These are phyloP conservation scores for Trachelus iudaicus DNA, from an alignment of 2,888 invertebrate species.

Conservation along the genomic window DNA sequence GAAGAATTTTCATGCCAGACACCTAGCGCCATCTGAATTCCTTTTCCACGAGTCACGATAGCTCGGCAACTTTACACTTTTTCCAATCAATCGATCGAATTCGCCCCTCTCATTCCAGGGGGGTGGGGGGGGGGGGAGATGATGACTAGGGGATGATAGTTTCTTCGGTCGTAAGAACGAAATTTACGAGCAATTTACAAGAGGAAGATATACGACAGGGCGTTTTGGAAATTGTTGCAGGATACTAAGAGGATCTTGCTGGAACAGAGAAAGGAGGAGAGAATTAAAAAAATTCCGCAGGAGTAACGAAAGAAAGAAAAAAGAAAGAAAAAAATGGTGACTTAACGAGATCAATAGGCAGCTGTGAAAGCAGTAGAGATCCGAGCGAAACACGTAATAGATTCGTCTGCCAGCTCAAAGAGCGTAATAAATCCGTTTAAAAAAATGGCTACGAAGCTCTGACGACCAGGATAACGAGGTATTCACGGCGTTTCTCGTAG, in stretches of 20 bases:
- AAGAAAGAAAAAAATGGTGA: neutral
- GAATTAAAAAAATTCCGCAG: neutral
- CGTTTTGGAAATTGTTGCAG: neutral
- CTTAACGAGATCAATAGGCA: neutral
- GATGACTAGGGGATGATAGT: neutral
- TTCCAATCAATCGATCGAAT: too few species aligned
- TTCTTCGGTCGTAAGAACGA: neutral
- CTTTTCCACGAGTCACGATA: too few species aligned
- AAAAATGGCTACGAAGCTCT: neutral
- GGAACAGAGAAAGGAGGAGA: neutral
- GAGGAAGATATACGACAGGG: neutral
- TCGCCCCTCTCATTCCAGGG: too few species aligned
- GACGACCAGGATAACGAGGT: neutral
- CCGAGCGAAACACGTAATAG: neutral
- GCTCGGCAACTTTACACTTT: too few species aligned
- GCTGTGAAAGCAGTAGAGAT: neutral
- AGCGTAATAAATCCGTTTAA: conserved; percentile 1
- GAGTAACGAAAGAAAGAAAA: neutral
- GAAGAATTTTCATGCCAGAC: too few species aligned
- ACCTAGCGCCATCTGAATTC: too few species aligned
- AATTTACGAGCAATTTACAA: neutral
- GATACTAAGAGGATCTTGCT: neutral
- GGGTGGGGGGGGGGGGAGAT: too few species aligned
- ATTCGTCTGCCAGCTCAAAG: neutral
- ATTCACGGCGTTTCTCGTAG: neutral